A percentile compares a stretch with the other conserved stretches of the same genome.
These are phyloP conservation scores for Notechis scutatus DNA, from an alignment of 2,113 vertebrate species.

Conservation along the genomic window DNA sequence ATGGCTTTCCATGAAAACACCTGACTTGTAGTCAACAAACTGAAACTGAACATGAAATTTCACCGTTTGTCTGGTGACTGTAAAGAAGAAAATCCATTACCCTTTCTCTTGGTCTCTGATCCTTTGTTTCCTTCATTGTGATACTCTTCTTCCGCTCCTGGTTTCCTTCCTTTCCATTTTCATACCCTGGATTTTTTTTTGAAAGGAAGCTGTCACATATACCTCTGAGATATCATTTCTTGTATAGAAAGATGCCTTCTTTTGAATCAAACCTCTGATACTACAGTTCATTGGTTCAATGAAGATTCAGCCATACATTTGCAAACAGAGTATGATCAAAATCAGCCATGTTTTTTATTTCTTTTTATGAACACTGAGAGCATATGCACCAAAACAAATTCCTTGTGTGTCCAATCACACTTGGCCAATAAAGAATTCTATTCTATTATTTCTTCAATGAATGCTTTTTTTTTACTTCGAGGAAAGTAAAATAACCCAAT, in stretches of 20 bases:
- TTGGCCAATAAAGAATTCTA: no score
- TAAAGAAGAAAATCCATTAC: slow-evolving; percentile 55
- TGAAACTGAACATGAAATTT: slow-evolving; percentile 58
- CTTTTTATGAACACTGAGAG: no score
- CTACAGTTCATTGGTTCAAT: not conserved
- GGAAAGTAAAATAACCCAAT: not conserved
- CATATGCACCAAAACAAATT: no score
- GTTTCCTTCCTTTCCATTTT: not conserved
- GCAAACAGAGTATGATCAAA: not conserved
- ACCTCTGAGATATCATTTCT: not conserved
- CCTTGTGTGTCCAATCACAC: no score
- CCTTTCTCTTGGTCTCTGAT: slow-evolving; percentile 23
- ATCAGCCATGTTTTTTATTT: not conserved
- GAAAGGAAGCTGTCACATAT: not conserved
- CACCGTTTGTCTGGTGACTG: slow-evolving; percentile 35
- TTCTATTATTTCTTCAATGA: not conserved
- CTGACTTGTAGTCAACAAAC: slow-evolving; percentile 60
- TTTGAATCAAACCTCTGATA: not conserved
- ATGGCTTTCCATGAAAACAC: slow-evolving; percentile 37
- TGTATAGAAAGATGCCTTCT: not conserved
- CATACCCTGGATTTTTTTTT: not conserved
- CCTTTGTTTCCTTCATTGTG: not conserved
- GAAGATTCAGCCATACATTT: not conserved
- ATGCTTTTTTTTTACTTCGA: not conserved
- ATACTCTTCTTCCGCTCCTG: not conserved